Evolutionary conservation across 2,797 vertebrate species (phyloP).

Genomic region (Bradypus variegatus): DNA sequence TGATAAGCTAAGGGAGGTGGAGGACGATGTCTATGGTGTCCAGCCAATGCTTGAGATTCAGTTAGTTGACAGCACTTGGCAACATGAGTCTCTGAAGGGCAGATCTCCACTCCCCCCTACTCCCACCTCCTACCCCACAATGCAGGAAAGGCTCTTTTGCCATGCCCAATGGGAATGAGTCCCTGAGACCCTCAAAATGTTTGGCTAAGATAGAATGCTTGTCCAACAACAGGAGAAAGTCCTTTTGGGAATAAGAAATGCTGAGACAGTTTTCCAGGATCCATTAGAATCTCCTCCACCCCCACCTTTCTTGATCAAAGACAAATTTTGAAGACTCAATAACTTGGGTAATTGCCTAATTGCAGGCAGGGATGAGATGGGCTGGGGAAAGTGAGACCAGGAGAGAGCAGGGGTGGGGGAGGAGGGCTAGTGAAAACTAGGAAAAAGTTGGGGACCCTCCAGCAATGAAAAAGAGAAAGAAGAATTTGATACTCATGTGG

Average conservation of each 20-base stretch:
- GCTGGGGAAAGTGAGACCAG: not conserved
- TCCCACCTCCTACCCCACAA: no score
- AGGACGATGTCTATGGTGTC: not conserved
- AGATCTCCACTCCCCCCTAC: not conserved
- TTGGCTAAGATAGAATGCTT: not conserved
- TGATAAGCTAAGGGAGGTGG: not conserved
- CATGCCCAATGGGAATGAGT: not conserved
- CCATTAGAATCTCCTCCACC: slow-evolving; percentile 32
- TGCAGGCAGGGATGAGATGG: slow-evolving; percentile 29
- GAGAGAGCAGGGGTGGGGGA: not conserved
- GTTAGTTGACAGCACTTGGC: not conserved
- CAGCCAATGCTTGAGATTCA: not conserved
- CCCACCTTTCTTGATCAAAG: slow-evolving; percentile 14
- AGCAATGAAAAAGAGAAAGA: not conserved
- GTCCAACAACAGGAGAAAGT: slow-evolving; percentile 5
- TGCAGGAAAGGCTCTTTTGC: not conserved
- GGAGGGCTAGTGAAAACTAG: not conserved
- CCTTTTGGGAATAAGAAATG: slow-evolving; percentile 45
- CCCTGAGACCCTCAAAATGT: not conserved
- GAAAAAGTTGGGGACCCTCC: not conserved
- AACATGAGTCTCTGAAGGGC: not conserved
- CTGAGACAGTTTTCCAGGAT: slow-evolving; percentile 49
- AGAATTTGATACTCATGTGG: not conserved
- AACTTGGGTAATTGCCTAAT: slow-evolving; percentile 51
- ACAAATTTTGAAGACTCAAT: slow-evolving; percentile 55